Evolutionary conservation across 1,140 invertebrate genomes (phyloP).

Genomic region (Ctenoplectra terminalis): DNA sequence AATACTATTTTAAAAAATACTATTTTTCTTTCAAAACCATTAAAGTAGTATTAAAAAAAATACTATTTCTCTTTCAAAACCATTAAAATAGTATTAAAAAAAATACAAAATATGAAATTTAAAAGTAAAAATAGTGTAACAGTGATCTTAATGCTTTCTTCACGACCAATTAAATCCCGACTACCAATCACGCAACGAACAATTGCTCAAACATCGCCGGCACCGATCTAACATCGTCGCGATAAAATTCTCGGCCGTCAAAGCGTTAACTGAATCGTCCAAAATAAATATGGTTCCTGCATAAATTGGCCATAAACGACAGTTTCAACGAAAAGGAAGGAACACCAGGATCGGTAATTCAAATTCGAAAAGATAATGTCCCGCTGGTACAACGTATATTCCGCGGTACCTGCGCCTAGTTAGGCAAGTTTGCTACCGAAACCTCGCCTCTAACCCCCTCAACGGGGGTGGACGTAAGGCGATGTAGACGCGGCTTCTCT

Average conservation of each 20-base stretch:
- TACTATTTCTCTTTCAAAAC: no score
- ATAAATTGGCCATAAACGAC: slow-evolving; percentile 40
- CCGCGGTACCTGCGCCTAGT: slow-evolving; percentile 63
- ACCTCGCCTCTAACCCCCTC: slow-evolving; percentile 48
- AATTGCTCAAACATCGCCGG: no score
- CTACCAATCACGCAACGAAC: no score
- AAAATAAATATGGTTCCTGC: neutral
- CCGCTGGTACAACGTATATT: slow-evolving; percentile 66
- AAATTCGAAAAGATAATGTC: slow-evolving; percentile 80
- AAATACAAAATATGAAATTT: no score
- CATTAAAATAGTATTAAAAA: no score
- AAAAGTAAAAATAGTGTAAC: no score
- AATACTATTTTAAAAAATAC: no score
- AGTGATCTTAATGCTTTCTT: no score
- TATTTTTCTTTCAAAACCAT: no score
- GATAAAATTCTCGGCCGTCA: neutral
- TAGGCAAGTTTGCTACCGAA: slow-evolving; percentile 73
- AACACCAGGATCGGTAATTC: slow-evolving; percentile 68
- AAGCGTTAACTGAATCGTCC: neutral
- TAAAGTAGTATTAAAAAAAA: no score
- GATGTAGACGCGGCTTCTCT: slow-evolving; percentile 63
- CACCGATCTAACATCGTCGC: no score
- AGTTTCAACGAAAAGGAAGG: slow-evolving; percentile 13
- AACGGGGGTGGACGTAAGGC: slow-evolving; percentile 69
- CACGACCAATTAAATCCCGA: no score